phyloP scores from a whole-genome alignment of 2,888 invertebrate species.

The Lasioglossum marginatum region DNA sequence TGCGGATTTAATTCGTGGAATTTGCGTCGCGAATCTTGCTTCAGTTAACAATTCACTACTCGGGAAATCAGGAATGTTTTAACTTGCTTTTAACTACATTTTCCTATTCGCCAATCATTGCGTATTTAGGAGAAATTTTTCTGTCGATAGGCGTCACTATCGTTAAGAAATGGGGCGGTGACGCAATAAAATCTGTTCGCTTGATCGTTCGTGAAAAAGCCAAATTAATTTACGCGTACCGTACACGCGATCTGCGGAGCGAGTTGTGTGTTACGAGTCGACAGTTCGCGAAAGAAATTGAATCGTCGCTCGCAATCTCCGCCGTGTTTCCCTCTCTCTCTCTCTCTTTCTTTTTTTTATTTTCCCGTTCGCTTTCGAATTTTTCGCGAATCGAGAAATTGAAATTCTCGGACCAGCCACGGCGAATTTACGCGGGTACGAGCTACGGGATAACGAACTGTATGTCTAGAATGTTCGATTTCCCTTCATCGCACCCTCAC shows the following conservation, averaged over 20 bases:
- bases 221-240: conserved; percentile 8
- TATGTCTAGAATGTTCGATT: conserved; percentile 71
- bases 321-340: conserved; percentile 1
- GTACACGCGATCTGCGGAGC: not conserved
- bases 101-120: not conserved
- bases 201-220: not conserved
- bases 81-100: not conserved
- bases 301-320: conserved; percentile 41
- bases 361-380: conserved; percentile 1
- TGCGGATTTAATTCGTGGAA: not conserved
- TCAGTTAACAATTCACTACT: too few relatives aligned
- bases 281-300: conserved; percentile 29
- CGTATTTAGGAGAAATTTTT: not conserved
- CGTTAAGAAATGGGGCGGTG: not conserved
- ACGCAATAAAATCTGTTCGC: not conserved
- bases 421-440: conserved; percentile 50
- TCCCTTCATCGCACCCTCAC: conserved; percentile 74
- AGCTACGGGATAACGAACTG: conserved; percentile 64
- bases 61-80: too few relatives aligned
- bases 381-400: conserved; percentile 55
- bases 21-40: not conserved
- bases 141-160: not conserved
- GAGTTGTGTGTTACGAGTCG: conserved; percentile 12
- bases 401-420: conserved; percentile 54
- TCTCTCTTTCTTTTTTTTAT: not conserved